Conservation (phyloP, 2,888 invertebrate species). For the Andrena trimmerana region DNA sequence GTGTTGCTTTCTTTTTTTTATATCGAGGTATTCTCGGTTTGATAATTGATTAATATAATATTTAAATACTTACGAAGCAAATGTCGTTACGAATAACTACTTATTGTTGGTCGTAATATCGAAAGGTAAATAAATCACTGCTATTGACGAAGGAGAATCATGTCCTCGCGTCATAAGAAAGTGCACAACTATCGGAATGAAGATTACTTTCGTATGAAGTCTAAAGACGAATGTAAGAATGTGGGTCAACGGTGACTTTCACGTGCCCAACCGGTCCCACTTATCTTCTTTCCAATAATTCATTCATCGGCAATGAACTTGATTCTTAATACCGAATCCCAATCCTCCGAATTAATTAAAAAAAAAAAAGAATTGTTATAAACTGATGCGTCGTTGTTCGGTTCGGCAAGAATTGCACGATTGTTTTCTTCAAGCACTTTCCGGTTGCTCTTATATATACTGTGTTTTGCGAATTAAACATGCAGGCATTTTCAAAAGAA, state of each 20-base stretch:
- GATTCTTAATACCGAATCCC: background rate
- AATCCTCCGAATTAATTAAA: background rate
- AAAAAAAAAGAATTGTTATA: background rate
- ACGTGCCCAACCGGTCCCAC: conserved; percentile 4
- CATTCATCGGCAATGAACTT: background rate
- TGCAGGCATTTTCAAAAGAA: background rate
- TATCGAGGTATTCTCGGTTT: background rate
- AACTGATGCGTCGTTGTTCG: background rate
- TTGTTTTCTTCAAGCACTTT: background rate
- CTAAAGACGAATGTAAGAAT: conserved; percentile 18
- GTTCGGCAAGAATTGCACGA: background rate
- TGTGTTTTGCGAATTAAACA: background rate
- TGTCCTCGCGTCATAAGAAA: background rate
- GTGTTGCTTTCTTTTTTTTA: background rate
- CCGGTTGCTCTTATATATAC: no score
- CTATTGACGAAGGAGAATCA: background rate
- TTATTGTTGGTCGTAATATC: background rate
- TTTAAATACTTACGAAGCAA: no score
- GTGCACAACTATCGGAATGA: background rate
- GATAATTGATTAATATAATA: no score
- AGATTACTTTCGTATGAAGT: background rate
- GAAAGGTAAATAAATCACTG: background rate
- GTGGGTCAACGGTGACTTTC: conserved; percentile 60
- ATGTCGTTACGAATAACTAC: no score
- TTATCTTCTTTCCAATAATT: background rate